Percentiles rank a stretch among this genome's conserved stretches.
Conservation (phyloP, 1,140 invertebrate genomes). For the Bombus fervidus region DNA sequence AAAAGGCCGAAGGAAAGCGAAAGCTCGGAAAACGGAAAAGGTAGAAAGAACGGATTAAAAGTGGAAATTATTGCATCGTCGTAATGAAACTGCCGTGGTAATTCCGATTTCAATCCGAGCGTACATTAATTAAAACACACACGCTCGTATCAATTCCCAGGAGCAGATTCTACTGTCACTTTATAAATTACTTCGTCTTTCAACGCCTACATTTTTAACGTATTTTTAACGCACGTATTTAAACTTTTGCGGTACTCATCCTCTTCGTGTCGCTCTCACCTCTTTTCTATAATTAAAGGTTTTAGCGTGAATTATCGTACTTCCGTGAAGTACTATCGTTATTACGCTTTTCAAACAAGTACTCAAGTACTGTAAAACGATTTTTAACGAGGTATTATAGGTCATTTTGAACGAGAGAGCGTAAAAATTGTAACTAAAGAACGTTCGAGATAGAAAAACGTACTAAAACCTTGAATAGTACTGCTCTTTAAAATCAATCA, state of each 20-base stretch:
- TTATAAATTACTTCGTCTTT: neutral
- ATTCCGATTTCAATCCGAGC: neutral
- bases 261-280: neutral
- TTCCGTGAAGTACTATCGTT: too few relatives aligned
- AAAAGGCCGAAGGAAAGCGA: slow-evolving; percentile 2
- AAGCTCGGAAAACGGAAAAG: neutral
- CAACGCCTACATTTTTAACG: neutral
- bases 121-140: neutral
- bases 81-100: neutral
- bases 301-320: too few relatives aligned
- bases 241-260: neutral
- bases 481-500: too few relatives aligned
- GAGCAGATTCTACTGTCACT: neutral
- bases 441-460: too few relatives aligned
- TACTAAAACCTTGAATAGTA: too few relatives aligned
- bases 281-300: too few relatives aligned
- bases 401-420: too few relatives aligned
- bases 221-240: too few relatives aligned
- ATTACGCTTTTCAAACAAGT: too few relatives aligned
- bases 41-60: neutral
- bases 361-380: too few relatives aligned
- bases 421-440: too few relatives aligned
- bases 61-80: neutral
- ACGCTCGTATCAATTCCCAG: neutral
- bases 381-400: too few relatives aligned